Percentiles rank a stretch among this genome's conserved stretches.
phyloP scores from a whole-genome alignment of 2,797 vertebrate species.

The Leucoraja ocellata region DNA sequence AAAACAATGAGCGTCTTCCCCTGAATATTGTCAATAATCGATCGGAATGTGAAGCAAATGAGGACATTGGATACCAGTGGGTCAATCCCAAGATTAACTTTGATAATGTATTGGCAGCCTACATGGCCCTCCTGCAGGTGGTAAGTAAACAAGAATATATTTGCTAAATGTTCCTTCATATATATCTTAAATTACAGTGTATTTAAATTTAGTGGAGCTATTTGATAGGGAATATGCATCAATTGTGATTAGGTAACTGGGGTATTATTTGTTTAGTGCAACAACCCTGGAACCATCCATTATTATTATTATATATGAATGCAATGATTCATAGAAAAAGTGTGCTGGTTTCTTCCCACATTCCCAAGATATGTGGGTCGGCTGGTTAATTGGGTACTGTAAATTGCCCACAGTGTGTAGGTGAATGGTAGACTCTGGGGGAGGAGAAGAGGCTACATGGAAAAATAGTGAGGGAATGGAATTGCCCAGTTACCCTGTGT shows the following conservation, averaged over 20 bases:
- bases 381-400: no score
- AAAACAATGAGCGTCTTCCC: conserved; percentile 17
- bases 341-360: no score
- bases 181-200: background rate
- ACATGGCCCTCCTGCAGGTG: conserved; percentile 40
- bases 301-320: no score
- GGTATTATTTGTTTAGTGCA: background rate
- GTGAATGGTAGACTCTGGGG: no score
- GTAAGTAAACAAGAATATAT: conserved; percentile 29
- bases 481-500: no score
- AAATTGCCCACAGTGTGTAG: no score
- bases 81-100: conserved; percentile 39
- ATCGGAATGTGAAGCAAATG: conserved; percentile 30
- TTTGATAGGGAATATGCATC: background rate
- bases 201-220: background rate
- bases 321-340: background rate
- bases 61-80: conserved; percentile 35
- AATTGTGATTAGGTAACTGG: background rate
- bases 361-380: no score
- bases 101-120: conserved; percentile 39
- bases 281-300: background rate
- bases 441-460: no score
- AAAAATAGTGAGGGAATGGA: no score
- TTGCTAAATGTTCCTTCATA: background rate
- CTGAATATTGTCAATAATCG: conserved; percentile 29